A percentile compares a stretch with the other conserved stretches of the same genome.
These are phyloP conservation scores for Lerema accius DNA, from an alignment of 1,140 invertebrate species.

Conservation along the genomic window DNA sequence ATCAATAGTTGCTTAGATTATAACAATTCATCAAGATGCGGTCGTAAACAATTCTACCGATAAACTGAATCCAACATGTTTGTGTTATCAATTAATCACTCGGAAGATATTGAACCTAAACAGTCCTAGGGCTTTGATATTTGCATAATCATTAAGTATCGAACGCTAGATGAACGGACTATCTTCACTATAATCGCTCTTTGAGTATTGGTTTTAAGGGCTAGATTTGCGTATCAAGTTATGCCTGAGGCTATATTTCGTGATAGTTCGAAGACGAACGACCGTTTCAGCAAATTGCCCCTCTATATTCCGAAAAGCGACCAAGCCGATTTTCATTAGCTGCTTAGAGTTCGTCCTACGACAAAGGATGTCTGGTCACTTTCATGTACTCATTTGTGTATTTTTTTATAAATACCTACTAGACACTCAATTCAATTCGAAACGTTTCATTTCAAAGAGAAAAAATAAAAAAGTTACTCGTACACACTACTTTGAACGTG, in stretches of 20 bases:
- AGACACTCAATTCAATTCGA: no score
- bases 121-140: constrained; percentile 58
- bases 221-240: constrained; percentile 31
- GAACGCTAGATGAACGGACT: constrained; percentile 44
- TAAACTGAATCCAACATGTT: constrained; percentile 40
- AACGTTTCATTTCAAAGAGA: no score
- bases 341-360: constrained; percentile 52
- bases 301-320: constrained; percentile 77
- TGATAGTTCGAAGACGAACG: constrained; percentile 63
- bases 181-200: constrained; percentile 37
- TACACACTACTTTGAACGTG: no score
- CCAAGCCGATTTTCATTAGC: constrained; percentile 75
- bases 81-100: constrained; percentile 56
- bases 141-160: constrained; percentile 73
- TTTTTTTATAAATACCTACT: no score
- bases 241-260: constrained; percentile 59
- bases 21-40: constrained; percentile 38
- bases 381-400: constrained; percentile 14
- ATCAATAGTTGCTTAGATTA: no score
- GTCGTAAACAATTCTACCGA: constrained; percentile 39
- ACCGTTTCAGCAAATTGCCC: constrained; percentile 72
- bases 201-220: constrained; percentile 20
- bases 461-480: no score
- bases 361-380: constrained; percentile 51
- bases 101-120: constrained; percentile 55